phyloP scores from a whole-genome alignment of 2,888 invertebrate genomes.

The Perizoma affinitatum region DNA sequence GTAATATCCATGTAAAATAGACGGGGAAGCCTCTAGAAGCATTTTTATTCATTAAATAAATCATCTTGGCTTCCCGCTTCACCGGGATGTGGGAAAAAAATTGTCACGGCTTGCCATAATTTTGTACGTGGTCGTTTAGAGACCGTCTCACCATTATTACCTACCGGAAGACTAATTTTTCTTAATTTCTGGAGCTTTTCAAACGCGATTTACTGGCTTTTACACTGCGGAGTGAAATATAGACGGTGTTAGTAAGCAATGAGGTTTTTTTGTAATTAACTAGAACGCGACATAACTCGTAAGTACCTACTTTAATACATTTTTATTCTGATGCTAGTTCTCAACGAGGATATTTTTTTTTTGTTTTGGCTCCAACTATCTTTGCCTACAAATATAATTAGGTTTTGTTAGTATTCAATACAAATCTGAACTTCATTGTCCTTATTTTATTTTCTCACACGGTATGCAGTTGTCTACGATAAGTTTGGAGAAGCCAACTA shows the following conservation, averaged over 20 bases:
- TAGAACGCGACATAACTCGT: not conserved
- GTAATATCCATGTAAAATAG: conserved; percentile 70
- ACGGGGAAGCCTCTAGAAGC: conserved; percentile 54
- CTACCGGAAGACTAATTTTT: conserved; percentile 75
- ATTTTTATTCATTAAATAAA: conserved; percentile 84
- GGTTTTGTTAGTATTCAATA: no score
- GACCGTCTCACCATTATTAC: conserved; percentile 67
- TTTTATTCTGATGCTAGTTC: not conserved
- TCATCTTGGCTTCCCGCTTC: conserved; percentile 67
- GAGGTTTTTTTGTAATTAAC: conserved; percentile 17
- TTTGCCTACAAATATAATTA: no score
- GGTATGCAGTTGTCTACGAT: no score
- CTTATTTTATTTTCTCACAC: no score
- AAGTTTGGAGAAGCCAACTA: no score
- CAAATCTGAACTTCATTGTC: no score
- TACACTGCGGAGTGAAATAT: conserved; percentile 33
- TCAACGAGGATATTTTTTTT: no score
- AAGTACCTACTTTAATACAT: no score
- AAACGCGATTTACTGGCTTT: conserved; percentile 46
- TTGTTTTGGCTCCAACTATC: no score
- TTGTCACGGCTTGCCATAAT: conserved; percentile 80
- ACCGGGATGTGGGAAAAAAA: conserved; percentile 74
- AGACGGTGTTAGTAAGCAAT: conserved; percentile 11
- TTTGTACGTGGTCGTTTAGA: conserved; percentile 75
- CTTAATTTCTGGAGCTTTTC: conserved; percentile 74